Conservation (phyloP, 2,797 vertebrate species). For the Liparis tanakae region DNA sequence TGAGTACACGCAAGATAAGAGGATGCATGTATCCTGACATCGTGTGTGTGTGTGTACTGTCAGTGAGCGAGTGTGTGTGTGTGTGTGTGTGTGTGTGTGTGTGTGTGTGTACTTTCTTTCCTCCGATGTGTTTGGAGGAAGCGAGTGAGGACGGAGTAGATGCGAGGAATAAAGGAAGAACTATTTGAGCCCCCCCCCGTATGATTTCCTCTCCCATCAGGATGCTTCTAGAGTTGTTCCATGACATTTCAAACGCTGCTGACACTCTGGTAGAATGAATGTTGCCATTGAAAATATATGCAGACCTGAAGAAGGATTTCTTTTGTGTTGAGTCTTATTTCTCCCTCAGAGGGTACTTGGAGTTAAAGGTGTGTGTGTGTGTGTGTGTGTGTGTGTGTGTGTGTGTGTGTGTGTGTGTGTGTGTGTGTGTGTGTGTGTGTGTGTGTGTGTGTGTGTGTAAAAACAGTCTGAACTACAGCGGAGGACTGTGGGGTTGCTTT, state of each 20-base stretch:
- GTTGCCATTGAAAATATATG: conserved; percentile 82
- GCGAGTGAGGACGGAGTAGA: conserved; percentile 17
- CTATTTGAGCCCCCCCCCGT: conserved; percentile 26
- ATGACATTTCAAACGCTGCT: conserved; percentile 66
- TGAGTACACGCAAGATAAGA: conserved; percentile 24
- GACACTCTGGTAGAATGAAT: conserved; percentile 78
- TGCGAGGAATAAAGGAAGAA: conserved; percentile 16
- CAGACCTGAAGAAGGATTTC: conserved; percentile 73
- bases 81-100: too few relatives aligned
- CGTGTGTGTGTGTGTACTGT: too few relatives aligned
- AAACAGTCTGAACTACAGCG: not conserved
- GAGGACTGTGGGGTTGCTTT: not conserved
- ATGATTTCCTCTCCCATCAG: conserved; percentile 38
- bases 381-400: too few relatives aligned
- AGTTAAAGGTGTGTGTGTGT: too few relatives aligned
- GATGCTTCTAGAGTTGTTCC: conserved; percentile 49
- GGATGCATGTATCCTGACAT: conserved; percentile 29
- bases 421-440: too few relatives aligned
- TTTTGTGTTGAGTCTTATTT: conserved; percentile 63
- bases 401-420: too few relatives aligned
- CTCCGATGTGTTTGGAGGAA: conserved; percentile 28
- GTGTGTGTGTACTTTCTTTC: conserved; percentile 4
- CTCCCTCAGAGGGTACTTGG: not conserved
- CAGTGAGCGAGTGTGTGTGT: too few relatives aligned
- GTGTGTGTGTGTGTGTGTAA: too few relatives aligned